Base-by-base conservation (phyloP, 2,797 vertebrate species). In the Helostoma temminkii region DNA sequence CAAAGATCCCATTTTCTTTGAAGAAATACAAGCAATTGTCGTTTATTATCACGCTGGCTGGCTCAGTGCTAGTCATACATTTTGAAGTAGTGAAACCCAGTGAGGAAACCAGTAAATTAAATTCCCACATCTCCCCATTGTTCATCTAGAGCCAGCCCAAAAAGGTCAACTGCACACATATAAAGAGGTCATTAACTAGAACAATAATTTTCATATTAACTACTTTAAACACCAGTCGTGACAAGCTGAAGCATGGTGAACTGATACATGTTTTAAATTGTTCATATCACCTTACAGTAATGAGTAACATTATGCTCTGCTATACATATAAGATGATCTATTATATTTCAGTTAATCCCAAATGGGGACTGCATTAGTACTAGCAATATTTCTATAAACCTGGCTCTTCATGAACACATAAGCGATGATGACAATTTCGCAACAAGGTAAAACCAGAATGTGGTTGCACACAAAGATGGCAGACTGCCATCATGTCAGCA, bases 321-420 rank as follows among this genome's bases (percentile, higher is more conserved):
- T 54, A 6, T 50, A 66, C 22, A 39, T 56, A 56, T 21, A 75
- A n/a, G n/a, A n/a, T 30, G 41, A 70, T 37, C 37, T 76, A 61
- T 71, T 67, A 61, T 41, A 58, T 79, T 49, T 74, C 32, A 14
- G 11, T 46, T 39, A 46, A 55, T 66, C 56, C 39, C 63, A 80
- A 16, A 7, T 22, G 52, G 43, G 52, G 5, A 52, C 18, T 1
- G 45, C 19, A 43, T 71, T 25, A 19, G 7, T 7, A 54, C 32
- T 26, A 25, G 28, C 30, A 50, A 58, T 37, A 57, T 47, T 59
- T 69, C 48, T 39, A 62, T 61, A 55, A 63, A 69, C 43, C 28
- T 41, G 48, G 53, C 49, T 62, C 39, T 52, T 11, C 2, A 32
- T 64, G 72, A 53, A 56, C 41, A 48, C 37, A 9, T 34, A 56